Conservation (phyloP, 1,140 invertebrate species). For the Agraylea sexmaculata region DNA sequence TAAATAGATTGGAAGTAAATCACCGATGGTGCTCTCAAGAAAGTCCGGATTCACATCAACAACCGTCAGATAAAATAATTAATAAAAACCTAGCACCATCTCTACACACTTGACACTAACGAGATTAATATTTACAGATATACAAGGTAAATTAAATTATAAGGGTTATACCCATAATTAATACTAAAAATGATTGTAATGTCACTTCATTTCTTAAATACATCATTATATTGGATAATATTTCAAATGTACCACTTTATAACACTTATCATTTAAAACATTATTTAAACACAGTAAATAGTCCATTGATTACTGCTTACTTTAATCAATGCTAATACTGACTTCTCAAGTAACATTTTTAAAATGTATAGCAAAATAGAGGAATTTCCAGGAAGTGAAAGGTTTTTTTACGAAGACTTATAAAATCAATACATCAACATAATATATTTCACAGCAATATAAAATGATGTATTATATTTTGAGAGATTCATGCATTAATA, state of each 20-base stretch:
- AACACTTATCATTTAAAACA: too few relatives aligned
- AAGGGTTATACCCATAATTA: constrained; percentile 9
- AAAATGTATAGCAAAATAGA: background rate
- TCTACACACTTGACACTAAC: constrained; percentile 9
- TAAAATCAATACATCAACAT: too few relatives aligned
- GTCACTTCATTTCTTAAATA: constrained; percentile 19
- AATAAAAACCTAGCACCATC: constrained; percentile 13
- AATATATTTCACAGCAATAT: too few relatives aligned
- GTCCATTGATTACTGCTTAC: background rate
- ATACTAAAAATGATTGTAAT: constrained; percentile 23
- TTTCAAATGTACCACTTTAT: constrained; percentile 21
- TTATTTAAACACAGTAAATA: constrained; percentile 8
- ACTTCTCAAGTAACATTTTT: background rate
- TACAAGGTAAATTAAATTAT: constrained; percentile 7
- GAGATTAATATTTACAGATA: constrained; percentile 8
- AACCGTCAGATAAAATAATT: constrained; percentile 8
- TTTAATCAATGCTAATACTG: background rate
- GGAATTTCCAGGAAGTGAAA: constrained; percentile 2
- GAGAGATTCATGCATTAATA: too few relatives aligned
- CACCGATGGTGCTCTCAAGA: constrained; percentile 1
- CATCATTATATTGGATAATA: constrained; percentile 10
- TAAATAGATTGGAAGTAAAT: background rate
- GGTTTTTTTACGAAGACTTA: background rate
- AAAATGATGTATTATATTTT: too few relatives aligned
- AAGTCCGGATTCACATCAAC: constrained; percentile 7